Evolutionary conservation across 1,140 invertebrate species (phyloP).

Genomic region (Apis florea): DNA sequence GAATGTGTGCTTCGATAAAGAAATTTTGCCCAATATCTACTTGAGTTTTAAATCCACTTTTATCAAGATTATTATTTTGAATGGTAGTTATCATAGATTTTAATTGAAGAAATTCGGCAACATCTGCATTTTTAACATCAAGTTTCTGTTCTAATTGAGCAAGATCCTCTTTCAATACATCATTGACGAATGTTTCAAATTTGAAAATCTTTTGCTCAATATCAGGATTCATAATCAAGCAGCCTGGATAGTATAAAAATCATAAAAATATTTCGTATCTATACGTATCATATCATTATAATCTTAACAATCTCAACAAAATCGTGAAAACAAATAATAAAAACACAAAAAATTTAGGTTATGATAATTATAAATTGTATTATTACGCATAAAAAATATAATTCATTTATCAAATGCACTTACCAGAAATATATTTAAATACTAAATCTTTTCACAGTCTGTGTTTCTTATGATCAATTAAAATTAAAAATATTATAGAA

Average conservation of each 20-base stretch:
- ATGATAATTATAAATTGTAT: neutral
- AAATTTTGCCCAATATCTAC: conserved; percentile 89
- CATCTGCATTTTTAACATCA: conserved; percentile 84
- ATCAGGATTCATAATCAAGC: conserved; percentile 64
- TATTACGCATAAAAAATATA: neutral
- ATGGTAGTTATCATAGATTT: conserved; percentile 82
- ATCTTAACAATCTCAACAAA: neutral
- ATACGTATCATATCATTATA: no score
- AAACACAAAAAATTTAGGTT: conserved; percentile 12
- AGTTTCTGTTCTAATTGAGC: conserved; percentile 82
- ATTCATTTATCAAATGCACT: neutral
- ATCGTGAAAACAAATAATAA: neutral
- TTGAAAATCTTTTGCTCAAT: conserved; percentile 75
- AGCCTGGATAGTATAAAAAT: conserved; percentile 20
- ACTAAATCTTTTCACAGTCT: neutral
- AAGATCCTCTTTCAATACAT: conserved; percentile 85
- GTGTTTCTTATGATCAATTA: neutral
- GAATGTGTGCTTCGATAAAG: conserved; percentile 86
- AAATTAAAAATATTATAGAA: neutral
- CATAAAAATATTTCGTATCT: neutral
- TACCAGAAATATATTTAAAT: neutral
- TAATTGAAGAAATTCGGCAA: conserved; percentile 88
- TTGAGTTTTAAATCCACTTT: conserved; percentile 88
- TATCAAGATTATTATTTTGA: conserved; percentile 68
- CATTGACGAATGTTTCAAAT: conserved; percentile 84